Conservation (phyloP, 2,888 invertebrate genomes). For the Nycteola revayana region DNA sequence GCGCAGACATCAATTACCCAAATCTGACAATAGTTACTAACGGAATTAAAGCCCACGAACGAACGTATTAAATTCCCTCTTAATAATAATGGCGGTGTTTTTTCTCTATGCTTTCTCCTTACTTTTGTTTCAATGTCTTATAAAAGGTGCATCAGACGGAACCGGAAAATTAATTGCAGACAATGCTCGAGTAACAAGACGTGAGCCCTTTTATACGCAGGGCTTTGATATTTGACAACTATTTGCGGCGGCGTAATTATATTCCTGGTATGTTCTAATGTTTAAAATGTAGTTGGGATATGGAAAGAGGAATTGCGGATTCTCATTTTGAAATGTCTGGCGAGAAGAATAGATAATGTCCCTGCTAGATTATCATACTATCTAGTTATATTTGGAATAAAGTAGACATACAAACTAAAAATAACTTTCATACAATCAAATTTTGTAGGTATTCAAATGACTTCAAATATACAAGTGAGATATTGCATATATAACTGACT, state of each 20-base stretch:
- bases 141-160: slow-evolving; percentile 71
- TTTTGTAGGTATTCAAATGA: too few species aligned
- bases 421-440: too few species aligned
- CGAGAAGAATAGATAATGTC: too few species aligned
- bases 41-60: slow-evolving; percentile 2
- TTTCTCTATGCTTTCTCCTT: slow-evolving; percentile 54
- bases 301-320: too few species aligned
- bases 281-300: neutral
- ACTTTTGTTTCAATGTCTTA: slow-evolving; percentile 55
- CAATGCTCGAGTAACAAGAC: slow-evolving; percentile 54
- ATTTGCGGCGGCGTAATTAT: neutral
- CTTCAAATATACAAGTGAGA: too few species aligned
- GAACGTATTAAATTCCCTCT: slow-evolving; percentile 47
- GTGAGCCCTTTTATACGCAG: slow-evolving; percentile 30
- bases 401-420: too few species aligned
- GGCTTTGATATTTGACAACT: too few species aligned
- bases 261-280: too few species aligned
- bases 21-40: slow-evolving; percentile 20
- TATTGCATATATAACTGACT: too few species aligned
- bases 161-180: slow-evolving; percentile 77
- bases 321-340: too few species aligned
- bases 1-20: slow-evolving; percentile 16
- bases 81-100: slow-evolving; percentile 38
- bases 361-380: too few species aligned
- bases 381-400: too few species aligned